These are phyloP conservation scores for Mesorhabditis spiculigera DNA, from an alignment of 2,888 invertebrate species.

Conservation along the genomic window DNA sequence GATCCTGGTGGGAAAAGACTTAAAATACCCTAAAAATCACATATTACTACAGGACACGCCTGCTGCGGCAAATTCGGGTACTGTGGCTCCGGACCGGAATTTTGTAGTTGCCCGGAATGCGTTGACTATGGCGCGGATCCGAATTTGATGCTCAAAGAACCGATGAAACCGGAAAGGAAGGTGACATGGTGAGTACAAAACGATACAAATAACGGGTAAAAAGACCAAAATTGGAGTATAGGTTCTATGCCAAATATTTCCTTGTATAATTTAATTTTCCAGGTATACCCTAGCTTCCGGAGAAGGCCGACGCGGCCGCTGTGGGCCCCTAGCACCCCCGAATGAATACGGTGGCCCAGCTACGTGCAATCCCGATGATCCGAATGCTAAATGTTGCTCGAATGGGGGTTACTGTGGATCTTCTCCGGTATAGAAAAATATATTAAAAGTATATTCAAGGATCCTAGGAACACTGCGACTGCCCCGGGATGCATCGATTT, in stretches of 20 bases:
- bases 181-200: constrained; percentile 18
- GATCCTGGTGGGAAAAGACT: constrained; percentile 34
- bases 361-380: constrained; percentile 45
- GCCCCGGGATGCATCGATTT: constrained; percentile 42
- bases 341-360: constrained; percentile 33
- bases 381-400: constrained; percentile 34
- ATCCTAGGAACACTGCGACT: constrained; percentile 35
- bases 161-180: constrained; percentile 25
- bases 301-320: constrained; percentile 49
- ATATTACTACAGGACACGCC: constrained; percentile 26
- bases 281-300: constrained; percentile 49
- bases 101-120: constrained; percentile 48
- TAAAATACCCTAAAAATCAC: not conserved
- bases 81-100: constrained; percentile 51
- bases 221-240: not conserved
- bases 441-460: not conserved
- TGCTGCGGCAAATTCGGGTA: constrained; percentile 53
- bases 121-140: constrained; percentile 44
- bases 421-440: constrained; percentile 10
- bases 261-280: not conserved
- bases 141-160: constrained; percentile 35
- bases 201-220: constrained; percentile 17
- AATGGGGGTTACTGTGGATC: constrained; percentile 42
- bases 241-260: not conserved
- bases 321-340: constrained; percentile 42